Base-by-base conservation (phyloP, 2,797 vertebrate species). In the Xiphorhynchus erythropygius region DNA sequence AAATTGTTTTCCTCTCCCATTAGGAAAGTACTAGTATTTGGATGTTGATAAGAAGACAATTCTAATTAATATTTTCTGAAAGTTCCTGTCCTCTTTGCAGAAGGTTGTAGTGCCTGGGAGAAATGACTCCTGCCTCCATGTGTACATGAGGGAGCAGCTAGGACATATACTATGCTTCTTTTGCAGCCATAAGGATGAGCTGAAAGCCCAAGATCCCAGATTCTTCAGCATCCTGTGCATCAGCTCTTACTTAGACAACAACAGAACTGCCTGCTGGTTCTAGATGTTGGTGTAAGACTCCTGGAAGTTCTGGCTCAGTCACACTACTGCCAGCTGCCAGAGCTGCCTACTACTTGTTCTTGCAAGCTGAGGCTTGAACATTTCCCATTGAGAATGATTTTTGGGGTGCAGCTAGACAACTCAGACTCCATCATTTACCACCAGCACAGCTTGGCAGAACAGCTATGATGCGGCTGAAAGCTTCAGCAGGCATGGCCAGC, bases 181-280 rank as follows among this genome's bases (percentile, higher is more conserved):
- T 32, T 21, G 37, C 17, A 32, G 37, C 27, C 19, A 47, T 0
- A 0, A n/a, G 4, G 13, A 27, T 47, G 13, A 82, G 14, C 10
- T 73, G n/a, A 67, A 67, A 62, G 60, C 41, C 39, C 32, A 53
- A 41, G 10, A 60, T 1, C 9, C 9, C 35, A 49, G 24, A 15
- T 30, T 71, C 18, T 33, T 82, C 7, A 39, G 24, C 18, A 57
- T 3, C 7, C 22, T 76, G 39, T 47, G 14, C 15, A 59, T 32
- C 11, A 47, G 9, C 25, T 70, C 22, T 50, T 73, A 30, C 35
- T n/a, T 63, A 21, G 32, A 39, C n/a, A 46, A 56, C 3, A 30
- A 23, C 18, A 56, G 67, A 63, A 35, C n/a, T 46, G 22, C 19
- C 30, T 70, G 18, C 50, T 83, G 16, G 3, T 81, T 91, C 57